Evolutionary conservation across 2,797 vertebrate genomes (phyloP).

Genomic region (Pseudochirops cupreus): DNA sequence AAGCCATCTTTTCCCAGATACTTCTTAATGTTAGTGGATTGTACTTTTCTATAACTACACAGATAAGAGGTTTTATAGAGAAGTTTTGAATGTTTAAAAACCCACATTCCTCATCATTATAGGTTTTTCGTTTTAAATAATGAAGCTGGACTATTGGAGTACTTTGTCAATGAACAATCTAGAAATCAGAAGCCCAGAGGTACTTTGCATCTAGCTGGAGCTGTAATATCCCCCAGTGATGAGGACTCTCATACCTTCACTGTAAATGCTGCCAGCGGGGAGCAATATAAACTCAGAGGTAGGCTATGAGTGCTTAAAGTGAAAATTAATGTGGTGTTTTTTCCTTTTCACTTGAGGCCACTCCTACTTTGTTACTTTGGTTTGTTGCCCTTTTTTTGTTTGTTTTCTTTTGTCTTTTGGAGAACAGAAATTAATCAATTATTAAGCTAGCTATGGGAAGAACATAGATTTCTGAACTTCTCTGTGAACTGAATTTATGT

Average conservation of each 20-base stretch:
- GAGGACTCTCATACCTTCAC: slow-evolving; percentile 99
- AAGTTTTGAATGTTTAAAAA: slow-evolving; percentile 66
- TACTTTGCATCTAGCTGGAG: slow-evolving; percentile 95
- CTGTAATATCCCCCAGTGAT: slow-evolving; percentile 98
- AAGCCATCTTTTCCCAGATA: neutral
- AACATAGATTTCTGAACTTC: neutral
- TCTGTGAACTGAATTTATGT: neutral
- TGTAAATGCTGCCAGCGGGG: slow-evolving; percentile 97
- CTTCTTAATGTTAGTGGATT: neutral
- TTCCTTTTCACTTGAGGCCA: slow-evolving; percentile 72
- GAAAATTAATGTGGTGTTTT: slow-evolving; percentile 30
- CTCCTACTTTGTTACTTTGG: slow-evolving; percentile 52
- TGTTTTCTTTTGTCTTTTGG: slow-evolving; percentile 34
- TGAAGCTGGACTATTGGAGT: slow-evolving; percentile 95
- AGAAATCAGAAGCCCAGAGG: slow-evolving; percentile 95
- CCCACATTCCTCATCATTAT: slow-evolving; percentile 54
- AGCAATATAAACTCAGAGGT: slow-evolving; percentile 99
- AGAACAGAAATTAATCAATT: slow-evolving; percentile 18
- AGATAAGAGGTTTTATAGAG: slow-evolving; percentile 88
- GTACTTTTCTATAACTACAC: neutral
- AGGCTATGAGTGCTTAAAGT: slow-evolving; percentile 31
- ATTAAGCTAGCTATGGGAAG: neutral
- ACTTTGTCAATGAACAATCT: slow-evolving; percentile 98
- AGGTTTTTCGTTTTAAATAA: slow-evolving; percentile 99
- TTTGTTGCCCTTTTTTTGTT: slow-evolving; percentile 52